Evolutionary conservation across 2,888 invertebrate species (phyloP).

Genomic region (Machimus rusticus): DNA sequence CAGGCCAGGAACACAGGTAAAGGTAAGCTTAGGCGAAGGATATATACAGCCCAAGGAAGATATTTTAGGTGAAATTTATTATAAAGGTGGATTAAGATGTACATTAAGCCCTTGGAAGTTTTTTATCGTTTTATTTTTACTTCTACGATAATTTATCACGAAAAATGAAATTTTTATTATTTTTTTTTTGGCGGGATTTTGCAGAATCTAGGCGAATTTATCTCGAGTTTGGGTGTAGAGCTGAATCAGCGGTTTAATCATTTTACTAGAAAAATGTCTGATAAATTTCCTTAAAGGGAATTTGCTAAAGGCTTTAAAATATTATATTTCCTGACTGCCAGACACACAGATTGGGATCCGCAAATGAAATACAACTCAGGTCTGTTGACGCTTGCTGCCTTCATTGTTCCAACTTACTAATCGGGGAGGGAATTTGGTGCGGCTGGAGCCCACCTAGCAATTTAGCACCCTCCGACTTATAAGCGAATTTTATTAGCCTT

Average conservation of each 20-base stretch:
- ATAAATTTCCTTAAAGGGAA: not conserved
- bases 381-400: not conserved
- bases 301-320: not conserved
- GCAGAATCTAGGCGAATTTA: not conserved
- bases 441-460: not conserved
- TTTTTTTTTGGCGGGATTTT: not conserved
- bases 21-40: not conserved
- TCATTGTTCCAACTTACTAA: not conserved
- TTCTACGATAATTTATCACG: conserved; percentile 1
- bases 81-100: conserved; percentile 25
- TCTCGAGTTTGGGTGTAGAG: not conserved
- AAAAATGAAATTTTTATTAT: conserved; percentile 18
- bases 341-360: not conserved
- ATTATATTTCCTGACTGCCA: not conserved
- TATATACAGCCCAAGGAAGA: not conserved
- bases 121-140: not conserved
- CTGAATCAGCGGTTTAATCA: not conserved
- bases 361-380: not conserved
- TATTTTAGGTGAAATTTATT: conserved; percentile 26
- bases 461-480: not conserved
- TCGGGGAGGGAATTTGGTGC: not conserved
- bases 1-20: not conserved
- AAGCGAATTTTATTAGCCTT: not conserved
- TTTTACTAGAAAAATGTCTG: not conserved
- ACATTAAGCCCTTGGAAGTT: conserved; percentile 15